Evolutionary conservation across 2,113 vertebrate genomes (phyloP).

Genomic region (Centrocercus urophasianus): DNA sequence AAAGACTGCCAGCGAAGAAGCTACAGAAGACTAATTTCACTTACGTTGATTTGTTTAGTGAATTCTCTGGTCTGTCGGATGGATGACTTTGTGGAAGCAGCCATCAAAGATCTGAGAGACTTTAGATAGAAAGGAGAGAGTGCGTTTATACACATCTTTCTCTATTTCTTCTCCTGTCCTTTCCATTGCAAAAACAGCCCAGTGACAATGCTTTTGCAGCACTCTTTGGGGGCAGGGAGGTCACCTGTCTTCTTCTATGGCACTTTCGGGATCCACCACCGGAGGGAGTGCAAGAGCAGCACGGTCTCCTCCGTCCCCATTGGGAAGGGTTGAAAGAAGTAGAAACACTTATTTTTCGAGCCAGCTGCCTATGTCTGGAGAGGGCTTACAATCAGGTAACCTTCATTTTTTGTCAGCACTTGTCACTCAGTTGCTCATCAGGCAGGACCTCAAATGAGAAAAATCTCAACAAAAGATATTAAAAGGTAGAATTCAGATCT

Average conservation of each 20-base stretch:
- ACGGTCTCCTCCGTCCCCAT: not conserved
- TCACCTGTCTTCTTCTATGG: not conserved
- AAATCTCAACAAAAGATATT: not conserved
- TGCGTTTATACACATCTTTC: not conserved
- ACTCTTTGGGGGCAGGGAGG: not conserved
- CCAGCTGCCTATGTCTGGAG: not conserved
- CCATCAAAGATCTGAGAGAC: not conserved
- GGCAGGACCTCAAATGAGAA: not conserved
- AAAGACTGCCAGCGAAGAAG: not conserved
- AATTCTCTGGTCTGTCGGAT: not conserved
- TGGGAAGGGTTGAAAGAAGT: not conserved
- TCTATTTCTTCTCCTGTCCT: not conserved
- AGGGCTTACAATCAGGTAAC: not conserved
- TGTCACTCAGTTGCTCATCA: not conserved
- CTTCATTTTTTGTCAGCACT: not conserved
- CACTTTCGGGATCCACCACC: slow-evolving; percentile 18
- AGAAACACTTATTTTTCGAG: not conserved
- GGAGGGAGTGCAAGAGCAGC: slow-evolving; percentile 61
- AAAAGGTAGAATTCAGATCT: not conserved
- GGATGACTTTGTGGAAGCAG: not conserved
- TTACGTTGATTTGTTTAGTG: not conserved
- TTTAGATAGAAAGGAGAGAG: not conserved
- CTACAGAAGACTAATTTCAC: not conserved
- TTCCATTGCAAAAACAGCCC: fast-evolving
- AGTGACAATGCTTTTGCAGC: fast-evolving